Evolutionary conservation across 2,888 invertebrate genomes (phyloP).

Genomic region (Galerucella calmariensis): DNA sequence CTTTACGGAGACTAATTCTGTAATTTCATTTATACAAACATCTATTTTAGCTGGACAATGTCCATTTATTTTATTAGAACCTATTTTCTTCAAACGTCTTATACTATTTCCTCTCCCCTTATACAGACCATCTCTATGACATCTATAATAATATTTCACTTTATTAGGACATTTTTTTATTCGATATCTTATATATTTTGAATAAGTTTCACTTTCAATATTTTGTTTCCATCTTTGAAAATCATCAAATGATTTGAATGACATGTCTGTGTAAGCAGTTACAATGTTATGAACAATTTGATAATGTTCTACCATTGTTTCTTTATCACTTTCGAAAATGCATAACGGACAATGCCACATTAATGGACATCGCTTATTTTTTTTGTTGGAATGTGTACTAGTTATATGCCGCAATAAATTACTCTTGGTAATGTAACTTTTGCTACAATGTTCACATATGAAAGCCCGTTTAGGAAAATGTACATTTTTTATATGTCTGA

Average conservation of each 20-base stretch:
- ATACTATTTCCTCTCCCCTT: slow-evolving; percentile 16
- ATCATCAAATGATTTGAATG: slow-evolving; percentile 8
- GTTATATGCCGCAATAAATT: slow-evolving; percentile 16
- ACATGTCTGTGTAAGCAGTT: neutral
- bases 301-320: slow-evolving; percentile 13
- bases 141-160: slow-evolving; percentile 15
- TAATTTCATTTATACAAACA: slow-evolving; percentile 7
- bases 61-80: slow-evolving; percentile 21
- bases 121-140: slow-evolving; percentile 24
- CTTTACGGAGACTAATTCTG: slow-evolving; percentile 1
- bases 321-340: slow-evolving; percentile 9
- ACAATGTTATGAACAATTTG: slow-evolving; percentile 3
- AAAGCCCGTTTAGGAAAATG: slow-evolving; percentile 10
- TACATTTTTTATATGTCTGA: slow-evolving; percentile 14
- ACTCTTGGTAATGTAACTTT: slow-evolving; percentile 17
- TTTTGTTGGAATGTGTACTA: slow-evolving; percentile 5
- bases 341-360: slow-evolving; percentile 20
- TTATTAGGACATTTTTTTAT: slow-evolving; percentile 6
- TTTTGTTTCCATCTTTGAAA: slow-evolving; percentile 16
- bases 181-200: slow-evolving; percentile 5
- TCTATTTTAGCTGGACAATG: slow-evolving; percentile 23
- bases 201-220: slow-evolving; percentile 14
- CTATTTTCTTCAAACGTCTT: slow-evolving; percentile 12
- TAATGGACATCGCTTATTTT: neutral
- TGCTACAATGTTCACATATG: slow-evolving; percentile 25